Evolutionary conservation across 2,113 vertebrate genomes (phyloP), one percentile per base, ranked within the genome.

Genomic region (Aegithalos caudatus): DNA sequence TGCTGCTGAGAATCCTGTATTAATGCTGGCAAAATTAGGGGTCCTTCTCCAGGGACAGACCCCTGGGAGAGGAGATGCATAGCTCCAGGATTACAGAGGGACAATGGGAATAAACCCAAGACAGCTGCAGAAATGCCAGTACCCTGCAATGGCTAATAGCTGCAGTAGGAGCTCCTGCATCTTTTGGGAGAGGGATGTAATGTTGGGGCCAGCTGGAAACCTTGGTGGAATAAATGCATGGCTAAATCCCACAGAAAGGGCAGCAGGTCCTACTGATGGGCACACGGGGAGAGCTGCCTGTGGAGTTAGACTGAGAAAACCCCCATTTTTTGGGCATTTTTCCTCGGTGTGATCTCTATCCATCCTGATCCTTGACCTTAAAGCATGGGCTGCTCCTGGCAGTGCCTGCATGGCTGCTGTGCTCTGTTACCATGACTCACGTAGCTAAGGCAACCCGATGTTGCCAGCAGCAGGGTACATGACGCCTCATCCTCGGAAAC

Each of bases 371-470:
- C 35, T n/a, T 81, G 84, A 66, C 85, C 88, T 66, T 16, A 57
- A 58, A 44, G 25, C 2, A 3, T 3, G 47, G 72, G 44, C 24
- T 47, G n/a, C 65, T 88, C 38, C 67, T 24, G 66, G 56, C 82
- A 67, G 44, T 2, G 8, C 71, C 78, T 44, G 44, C 2, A 7
- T 64, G 72, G 76, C 61, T 89, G 91, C 83, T 40, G 44, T 20
- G 71, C 82, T 91, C 53, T 44, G 86, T 94, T 95, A 12, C 73
- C 29, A 27, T 84, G 83, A 89, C 86, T 95, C 92, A 86, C 0
- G 72, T 94, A 94, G 81, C 92, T 64, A 96, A 47, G 92, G 94
- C 92, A 97, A 96, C 95, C 48, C 3, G 1, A 12, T 57, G 73
- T 51, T 87, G 86, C 91, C 81, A 37, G 89, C 51, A 74, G 83